Conservation (phyloP, 2,888 invertebrate genomes). For the Myathropa florea region DNA sequence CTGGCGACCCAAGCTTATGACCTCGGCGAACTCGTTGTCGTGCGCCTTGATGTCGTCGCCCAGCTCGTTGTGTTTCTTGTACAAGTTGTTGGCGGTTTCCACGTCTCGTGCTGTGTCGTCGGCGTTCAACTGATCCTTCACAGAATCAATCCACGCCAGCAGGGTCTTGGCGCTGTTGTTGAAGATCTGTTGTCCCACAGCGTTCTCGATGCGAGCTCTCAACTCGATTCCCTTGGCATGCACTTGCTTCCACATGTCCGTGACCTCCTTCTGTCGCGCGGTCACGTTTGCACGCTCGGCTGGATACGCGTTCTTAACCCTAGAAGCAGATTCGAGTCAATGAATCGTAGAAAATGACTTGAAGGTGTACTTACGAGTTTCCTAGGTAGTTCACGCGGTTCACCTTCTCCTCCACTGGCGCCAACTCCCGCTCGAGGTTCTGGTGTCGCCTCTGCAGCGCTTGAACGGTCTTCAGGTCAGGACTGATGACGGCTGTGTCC, state of each 20-base stretch:
- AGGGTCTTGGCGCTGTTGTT: conserved; percentile 87
- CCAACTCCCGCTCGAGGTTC: conserved; percentile 95
- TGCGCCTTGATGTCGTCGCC: conserved; percentile 94
- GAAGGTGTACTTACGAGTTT: conserved; percentile 84
- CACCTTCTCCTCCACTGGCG: conserved; percentile 97
- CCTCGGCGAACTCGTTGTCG: conserved; percentile 92
- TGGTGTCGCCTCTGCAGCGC: conserved; percentile 95
- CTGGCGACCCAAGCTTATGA: conserved; percentile 89
- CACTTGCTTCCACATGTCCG: conserved; percentile 93
- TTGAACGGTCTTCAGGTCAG: conserved; percentile 94
- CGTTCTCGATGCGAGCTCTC: conserved; percentile 92
- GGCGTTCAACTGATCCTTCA: conserved; percentile 89
- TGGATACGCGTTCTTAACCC: conserved; percentile 95
- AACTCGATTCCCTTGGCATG: conserved; percentile 92
- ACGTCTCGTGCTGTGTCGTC: conserved; percentile 93
- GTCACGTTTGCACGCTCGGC: conserved; percentile 93
- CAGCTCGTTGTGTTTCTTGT: conserved; percentile 95
- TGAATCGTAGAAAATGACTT: background rate
- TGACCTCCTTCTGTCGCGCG: conserved; percentile 90
- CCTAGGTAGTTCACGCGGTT: conserved; percentile 93
- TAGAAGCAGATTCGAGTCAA: conserved; percentile 75
- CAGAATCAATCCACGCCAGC: conserved; percentile 90
- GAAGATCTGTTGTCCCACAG: conserved; percentile 95
- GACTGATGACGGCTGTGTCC: conserved; percentile 88
- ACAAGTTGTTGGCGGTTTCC: conserved; percentile 93